Conservation (phyloP, 1,140 invertebrate species). For the Calephelis nemesis region DNA sequence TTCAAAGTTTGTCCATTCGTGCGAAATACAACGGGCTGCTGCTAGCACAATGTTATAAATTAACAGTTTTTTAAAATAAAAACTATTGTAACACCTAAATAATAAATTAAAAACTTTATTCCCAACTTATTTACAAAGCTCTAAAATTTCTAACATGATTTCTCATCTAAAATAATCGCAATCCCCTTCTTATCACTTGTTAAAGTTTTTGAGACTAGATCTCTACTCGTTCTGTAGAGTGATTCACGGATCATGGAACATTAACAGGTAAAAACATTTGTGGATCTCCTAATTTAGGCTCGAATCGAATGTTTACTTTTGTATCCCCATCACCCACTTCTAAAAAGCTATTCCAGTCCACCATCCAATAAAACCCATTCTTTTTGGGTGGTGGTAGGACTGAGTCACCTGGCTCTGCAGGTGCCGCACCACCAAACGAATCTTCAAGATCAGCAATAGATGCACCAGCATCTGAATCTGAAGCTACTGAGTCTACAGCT, state of each 20-base stretch:
- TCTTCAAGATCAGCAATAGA: constrained; percentile 85
- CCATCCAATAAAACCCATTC: constrained; percentile 89
- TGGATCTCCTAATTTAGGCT: constrained; percentile 89
- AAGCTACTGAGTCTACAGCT: constrained; percentile 49
- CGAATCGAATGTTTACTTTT: constrained; percentile 87
- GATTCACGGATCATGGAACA: constrained; percentile 75
- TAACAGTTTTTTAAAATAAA: not conserved
- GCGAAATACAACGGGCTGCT: too few species aligned
- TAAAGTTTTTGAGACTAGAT: constrained; percentile 54
- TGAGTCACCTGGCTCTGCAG: constrained; percentile 79
- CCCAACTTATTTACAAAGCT: not conserved
- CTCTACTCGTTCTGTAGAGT: constrained; percentile 36
- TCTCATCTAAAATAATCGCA: not conserved
- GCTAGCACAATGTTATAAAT: too few species aligned
- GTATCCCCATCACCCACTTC: constrained; percentile 89
- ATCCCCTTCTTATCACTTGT: not conserved
- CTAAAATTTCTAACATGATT: too few species aligned
- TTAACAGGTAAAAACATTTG: constrained; percentile 86
- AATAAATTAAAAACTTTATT: constrained; percentile 14
- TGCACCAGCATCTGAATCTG: constrained; percentile 54
- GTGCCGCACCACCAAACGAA: constrained; percentile 85
- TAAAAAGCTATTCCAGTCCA: constrained; percentile 92
- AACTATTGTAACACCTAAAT: not conserved
- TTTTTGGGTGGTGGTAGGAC: constrained; percentile 81
- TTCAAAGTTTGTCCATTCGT: too few species aligned